Base-by-base conservation (phyloP, 2,797 vertebrate genomes). In the Bovichtus diacanthus region DNA sequence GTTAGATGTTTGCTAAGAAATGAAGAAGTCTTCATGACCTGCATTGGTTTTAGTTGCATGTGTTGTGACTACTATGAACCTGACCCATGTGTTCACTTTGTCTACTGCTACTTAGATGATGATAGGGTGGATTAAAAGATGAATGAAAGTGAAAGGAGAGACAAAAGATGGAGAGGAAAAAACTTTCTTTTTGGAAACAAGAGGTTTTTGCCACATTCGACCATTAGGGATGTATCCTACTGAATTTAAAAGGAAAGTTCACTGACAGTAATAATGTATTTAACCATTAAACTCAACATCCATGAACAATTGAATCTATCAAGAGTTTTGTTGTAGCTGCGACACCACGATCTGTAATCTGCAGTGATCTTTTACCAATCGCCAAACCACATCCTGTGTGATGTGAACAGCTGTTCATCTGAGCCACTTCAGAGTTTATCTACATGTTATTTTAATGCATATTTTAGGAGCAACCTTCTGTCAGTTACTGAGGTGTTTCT, bases 391-490 rank as follows among this genome's bases (percentile, higher is more conserved):
- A 62, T 79, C 43, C 38, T 15, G 29, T 23, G 3, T 54, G 3
- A 15, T 58, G 10, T 25, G 50, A 62, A 81, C 19, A 76, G 27
- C 25, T 46, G 9, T 54, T 60, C 19, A 11, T 23, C 10, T 67
- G 2, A 46, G 25, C 44, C 4, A n/a, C 12, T 21, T 70, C 75
- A 46, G 62, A 71, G 76, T 69, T 36, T 6, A 69, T 84, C 71
- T 72, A 65, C 73, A 49, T 74, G 73, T 76, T 43, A 56, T 64
- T 60, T 50, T 34, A 49, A 43, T 18, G n/a, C n/a, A n/a, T n/a
- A n/a, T n/a, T n/a, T n/a, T n/a, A n/a, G n/a, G n/a, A n/a, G n/a
- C n/a, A n/a, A n/a, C n/a, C n/a, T n/a, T n/a, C n/a, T n/a, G n/a
- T n/a, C n/a, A n/a, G n/a, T n/a, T n/a, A n/a, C 4, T 19, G 10